Base-by-base conservation (phyloP, 2,113 vertebrate species). In the Gobio gobio region DNA sequence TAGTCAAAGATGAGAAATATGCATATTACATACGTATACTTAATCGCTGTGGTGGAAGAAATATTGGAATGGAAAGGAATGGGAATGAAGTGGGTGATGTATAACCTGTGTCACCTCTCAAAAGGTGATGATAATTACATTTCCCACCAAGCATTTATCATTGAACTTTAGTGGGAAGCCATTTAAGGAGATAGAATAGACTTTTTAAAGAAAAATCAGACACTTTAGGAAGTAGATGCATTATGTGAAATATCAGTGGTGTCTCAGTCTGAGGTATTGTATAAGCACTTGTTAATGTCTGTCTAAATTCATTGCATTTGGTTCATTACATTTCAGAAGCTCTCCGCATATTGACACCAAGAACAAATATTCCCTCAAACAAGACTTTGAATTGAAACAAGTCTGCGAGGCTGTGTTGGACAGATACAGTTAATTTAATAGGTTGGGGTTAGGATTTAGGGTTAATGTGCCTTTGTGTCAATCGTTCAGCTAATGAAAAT, bases 51-150 rank as follows among this genome's bases (percentile, higher is more conserved):
- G 51, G 1, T n/a, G 54, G 16, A 78, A 59, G 29, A 33, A n/a
- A 78, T 78, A 40, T 58, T 14, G 20, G 51, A 78, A 56, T 78
- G 54, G 8, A 2, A 76, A 76, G 20, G 49, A 78, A 56, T 78
- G 76, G 4, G 2, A 54, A 76, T 10, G 74, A 54, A 78, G 54
- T 59, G 76, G 76, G 33, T 78, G 76, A 78, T 78, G 54, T 78
- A 78, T 78, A 43, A 56, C 77, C 77, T 2, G n/a, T 79, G 56
- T 63, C 54, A 61, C 22, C 3, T n/a, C 36, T 63, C 77, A 79
- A 61, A 79, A 79, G 33, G 22, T 61, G 56, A 79, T 61, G 56
- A 79, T 79, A 79, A 79, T 79, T 79, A 43, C 77, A 79, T 43
- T 63, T 79, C 36, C 33, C 36, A 43, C 33, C 10, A 79, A 33